Percentiles rank a stretch among this genome's conserved stretches.
Conservation (phyloP, 30 jellyfish, hydroid and myxozoan species). For the Aurelia aurita complex sp. Pacific region DNA sequence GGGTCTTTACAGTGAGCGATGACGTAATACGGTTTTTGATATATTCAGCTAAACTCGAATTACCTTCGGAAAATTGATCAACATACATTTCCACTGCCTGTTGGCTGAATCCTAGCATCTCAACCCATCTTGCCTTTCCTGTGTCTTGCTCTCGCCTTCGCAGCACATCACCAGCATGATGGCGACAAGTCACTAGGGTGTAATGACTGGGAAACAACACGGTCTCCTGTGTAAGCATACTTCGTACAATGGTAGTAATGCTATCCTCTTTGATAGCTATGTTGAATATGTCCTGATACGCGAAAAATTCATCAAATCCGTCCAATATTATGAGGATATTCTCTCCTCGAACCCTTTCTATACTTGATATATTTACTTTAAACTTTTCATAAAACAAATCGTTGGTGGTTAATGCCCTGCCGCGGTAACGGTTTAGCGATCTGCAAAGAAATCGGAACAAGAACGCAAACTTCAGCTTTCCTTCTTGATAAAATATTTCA, state of each 20-base stretch:
- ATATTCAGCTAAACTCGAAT: background rate
- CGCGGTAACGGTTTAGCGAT: constrained; percentile 2
- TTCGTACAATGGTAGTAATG: background rate
- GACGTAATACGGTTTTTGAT: background rate
- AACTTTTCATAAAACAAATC: background rate
- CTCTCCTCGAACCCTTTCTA: background rate
- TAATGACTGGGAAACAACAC: background rate
- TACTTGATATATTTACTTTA: background rate
- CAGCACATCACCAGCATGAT: background rate
- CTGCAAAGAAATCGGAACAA: background rate
- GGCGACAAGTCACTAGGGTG: background rate
- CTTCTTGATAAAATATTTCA: background rate
- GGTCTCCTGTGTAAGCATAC: background rate
- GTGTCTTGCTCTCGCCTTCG: background rate
- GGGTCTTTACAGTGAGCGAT: background rate
- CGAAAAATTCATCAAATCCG: constrained; percentile 2
- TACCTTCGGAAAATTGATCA: background rate
- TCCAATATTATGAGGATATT: background rate
- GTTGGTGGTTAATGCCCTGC: background rate
- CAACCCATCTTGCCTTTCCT: constrained; percentile 6
- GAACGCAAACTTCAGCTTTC: background rate
- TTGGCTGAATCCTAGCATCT: background rate
- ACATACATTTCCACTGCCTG: background rate
- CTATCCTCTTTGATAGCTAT: background rate
- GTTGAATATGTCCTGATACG: background rate